These are phyloP conservation scores for Varecia variegata DNA, from an alignment of 2,797 vertebrate genomes.

Conservation along the genomic window DNA sequence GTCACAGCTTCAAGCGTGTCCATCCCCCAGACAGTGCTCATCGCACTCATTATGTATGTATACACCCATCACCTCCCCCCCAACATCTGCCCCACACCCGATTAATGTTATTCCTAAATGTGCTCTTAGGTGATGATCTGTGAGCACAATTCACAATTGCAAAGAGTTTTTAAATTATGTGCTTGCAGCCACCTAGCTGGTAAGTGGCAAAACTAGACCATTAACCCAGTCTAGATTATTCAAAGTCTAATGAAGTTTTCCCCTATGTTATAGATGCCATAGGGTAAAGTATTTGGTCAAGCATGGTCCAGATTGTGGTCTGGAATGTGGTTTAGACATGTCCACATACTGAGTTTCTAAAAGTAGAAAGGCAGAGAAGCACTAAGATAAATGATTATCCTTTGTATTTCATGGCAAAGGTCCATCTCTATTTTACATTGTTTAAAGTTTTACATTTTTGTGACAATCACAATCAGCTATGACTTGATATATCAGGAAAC, in stretches of 20 bases:
- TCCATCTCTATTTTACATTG: slow-evolving; percentile 8
- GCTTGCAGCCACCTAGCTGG: not conserved
- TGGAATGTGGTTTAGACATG: not conserved
- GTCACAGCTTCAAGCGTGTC: too few species aligned
- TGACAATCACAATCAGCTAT: not conserved
- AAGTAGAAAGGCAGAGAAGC: not conserved
- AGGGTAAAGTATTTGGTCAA: not conserved
- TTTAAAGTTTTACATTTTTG: slow-evolving; percentile 30
- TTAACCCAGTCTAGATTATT: not conserved
- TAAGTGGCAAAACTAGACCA: not conserved
- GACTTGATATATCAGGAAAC: not conserved
- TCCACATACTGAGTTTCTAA: not conserved
- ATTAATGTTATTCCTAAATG: too few species aligned
- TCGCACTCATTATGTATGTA: too few species aligned
- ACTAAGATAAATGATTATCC: not conserved
- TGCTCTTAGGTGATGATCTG: too few species aligned
- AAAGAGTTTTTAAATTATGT: not conserved
- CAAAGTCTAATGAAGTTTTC: not conserved
- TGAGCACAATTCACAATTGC: too few species aligned
- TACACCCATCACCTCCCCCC: too few species aligned
- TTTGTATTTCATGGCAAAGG: not conserved
- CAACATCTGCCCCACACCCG: too few species aligned
- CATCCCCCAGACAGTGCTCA: too few species aligned
- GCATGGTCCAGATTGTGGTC: not conserved
- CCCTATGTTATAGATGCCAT: not conserved